Base-by-base conservation (phyloP, 1,140 invertebrate species). In the Sitophilus oryzae region DNA sequence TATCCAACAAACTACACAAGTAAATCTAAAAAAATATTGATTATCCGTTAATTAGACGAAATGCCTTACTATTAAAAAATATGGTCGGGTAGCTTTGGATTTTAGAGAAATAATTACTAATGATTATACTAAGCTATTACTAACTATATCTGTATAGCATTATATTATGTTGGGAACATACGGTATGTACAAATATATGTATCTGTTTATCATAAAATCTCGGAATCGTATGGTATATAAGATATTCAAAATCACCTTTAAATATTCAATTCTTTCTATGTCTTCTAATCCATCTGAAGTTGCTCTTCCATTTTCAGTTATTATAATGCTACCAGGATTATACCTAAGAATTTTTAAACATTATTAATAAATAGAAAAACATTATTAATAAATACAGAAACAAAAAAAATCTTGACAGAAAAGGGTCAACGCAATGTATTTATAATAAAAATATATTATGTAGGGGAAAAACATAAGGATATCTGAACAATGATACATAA, bases 1-100 rank as follows among this genome's bases (percentile, higher is more conserved):
- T 75, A 67, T 78, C 73, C 10, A 80, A 56, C 20, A 81, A 68
- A 52, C 77, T 71, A 52, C 75, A 74, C 40, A 83, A 72, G 59
- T 82, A 81, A 18, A 59, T 59, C 68, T 76, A 34, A 34, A 56
- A 56, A 43, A 37, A 55, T n/a, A n/a, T n/a, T n/a, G n/a, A n/a
- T n/a, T n/a, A n/a, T n/a, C n/a, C n/a, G n/a, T n/a, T n/a, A n/a
- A n/a, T n/a, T n/a, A n/a, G n/a, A n/a, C n/a, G n/a, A n/a, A n/a
- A n/a, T n/a, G n/a, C n/a, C n/a, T n/a, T n/a, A n/a, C n/a, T n/a
- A n/a, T n/a, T n/a, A n/a, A n/a, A n/a, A n/a, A n/a, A n/a, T n/a
- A n/a, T n/a, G n/a, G n/a, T n/a, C n/a, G n/a, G n/a, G n/a, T n/a
- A n/a, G n/a, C n/a, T n/a, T n/a, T n/a, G n/a, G n/a, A n/a, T n/a